phyloP scores from a whole-genome alignment of 2,113 vertebrate genomes.

The Shinisaurus crocodilurus region DNA sequence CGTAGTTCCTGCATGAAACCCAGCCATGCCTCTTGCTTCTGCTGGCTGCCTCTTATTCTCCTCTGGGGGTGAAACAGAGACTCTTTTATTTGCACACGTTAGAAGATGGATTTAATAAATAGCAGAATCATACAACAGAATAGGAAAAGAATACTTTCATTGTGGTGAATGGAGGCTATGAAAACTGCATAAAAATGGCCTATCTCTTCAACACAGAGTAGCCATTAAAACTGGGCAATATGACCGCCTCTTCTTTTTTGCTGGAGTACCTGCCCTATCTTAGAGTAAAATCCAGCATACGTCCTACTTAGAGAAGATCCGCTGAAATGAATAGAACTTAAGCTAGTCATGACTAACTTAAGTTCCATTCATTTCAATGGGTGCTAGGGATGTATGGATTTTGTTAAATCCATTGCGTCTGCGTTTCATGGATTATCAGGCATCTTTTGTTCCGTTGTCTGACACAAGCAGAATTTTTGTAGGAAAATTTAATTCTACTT shows the following conservation, averaged over 20 bases:
- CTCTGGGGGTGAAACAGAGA: constrained; percentile 38
- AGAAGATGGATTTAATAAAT: constrained; percentile 72
- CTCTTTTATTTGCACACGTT: constrained; percentile 62
- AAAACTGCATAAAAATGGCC: constrained; percentile 58
- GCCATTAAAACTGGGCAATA: constrained; percentile 29
- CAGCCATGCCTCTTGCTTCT: constrained; percentile 46
- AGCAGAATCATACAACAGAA: constrained; percentile 65
- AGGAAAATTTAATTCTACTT: too few species aligned
- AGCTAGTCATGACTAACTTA: too few species aligned
- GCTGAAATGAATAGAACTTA: too few species aligned
- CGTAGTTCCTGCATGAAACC: constrained; percentile 46
- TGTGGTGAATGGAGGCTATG: constrained; percentile 38
- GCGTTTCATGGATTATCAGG: too few species aligned
- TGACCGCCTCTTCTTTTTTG: constrained; percentile 31
- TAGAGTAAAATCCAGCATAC: not conserved
- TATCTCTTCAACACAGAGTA: constrained; percentile 59
- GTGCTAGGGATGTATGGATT: too few species aligned
- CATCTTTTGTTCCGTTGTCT: too few species aligned
- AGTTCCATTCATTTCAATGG: too few species aligned
- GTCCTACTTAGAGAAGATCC: too few species aligned
- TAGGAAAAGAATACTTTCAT: constrained; percentile 51
- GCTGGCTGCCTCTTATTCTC: constrained; percentile 55
- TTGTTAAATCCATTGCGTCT: too few species aligned
- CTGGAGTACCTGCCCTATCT: not conserved
- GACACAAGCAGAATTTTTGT: too few species aligned